phyloP scores from a whole-genome alignment of 2,113 vertebrate genomes.

The Stegastes partitus region DNA sequence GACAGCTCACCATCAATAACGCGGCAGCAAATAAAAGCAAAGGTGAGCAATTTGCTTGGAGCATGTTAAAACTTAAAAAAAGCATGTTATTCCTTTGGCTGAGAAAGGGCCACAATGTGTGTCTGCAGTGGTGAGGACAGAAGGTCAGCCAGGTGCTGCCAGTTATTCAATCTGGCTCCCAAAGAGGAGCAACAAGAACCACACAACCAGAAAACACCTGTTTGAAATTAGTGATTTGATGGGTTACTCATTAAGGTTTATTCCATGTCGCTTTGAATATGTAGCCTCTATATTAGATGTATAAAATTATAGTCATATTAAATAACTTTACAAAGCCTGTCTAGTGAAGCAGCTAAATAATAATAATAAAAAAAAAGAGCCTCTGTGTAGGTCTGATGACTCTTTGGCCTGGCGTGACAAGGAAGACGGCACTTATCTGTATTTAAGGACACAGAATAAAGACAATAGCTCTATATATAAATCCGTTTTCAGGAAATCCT shows the following conservation, averaged over 20 bases:
- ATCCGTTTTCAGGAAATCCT: slow-evolving; percentile 54
- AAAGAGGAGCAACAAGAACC: no score
- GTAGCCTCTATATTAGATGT: no score
- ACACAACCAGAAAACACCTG: no score
- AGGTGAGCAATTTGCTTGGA: not conserved
- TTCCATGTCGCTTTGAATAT: no score
- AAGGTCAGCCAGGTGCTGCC: slow-evolving; percentile 60
- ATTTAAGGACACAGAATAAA: no score
- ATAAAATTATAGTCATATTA: no score
- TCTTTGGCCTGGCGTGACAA: not conserved
- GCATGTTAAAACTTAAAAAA: slow-evolving; percentile 34
- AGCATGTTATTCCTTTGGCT: not conserved
- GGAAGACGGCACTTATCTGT: no score
- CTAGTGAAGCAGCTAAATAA: no score
- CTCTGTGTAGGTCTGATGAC: not conserved
- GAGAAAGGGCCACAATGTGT: not conserved
- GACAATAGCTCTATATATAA: slow-evolving; percentile 50
- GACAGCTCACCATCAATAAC: slow-evolving; percentile 47
- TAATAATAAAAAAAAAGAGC: no score
- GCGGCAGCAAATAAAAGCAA: slow-evolving; percentile 30
- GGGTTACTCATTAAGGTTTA: no score
- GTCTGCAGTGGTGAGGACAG: not conserved
- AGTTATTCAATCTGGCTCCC: slow-evolving; percentile 30
- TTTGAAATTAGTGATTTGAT: no score
- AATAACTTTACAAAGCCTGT: no score